Evolutionary conservation across 2,888 invertebrate species (phyloP).

Genomic region (Drosophila austrosaltans): DNA sequence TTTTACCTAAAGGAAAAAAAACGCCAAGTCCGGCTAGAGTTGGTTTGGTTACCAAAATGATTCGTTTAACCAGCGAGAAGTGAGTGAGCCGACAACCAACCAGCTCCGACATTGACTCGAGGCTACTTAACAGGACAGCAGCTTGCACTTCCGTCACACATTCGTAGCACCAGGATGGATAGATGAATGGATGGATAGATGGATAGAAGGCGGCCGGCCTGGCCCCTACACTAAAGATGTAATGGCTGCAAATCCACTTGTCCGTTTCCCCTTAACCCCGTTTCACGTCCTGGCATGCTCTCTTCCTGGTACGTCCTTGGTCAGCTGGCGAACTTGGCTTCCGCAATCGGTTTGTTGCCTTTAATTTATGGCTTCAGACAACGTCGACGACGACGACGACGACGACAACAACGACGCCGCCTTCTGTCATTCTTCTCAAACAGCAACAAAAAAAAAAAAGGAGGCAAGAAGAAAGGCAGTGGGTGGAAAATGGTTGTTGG

Average conservation of each 20-base stretch:
- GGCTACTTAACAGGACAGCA: constrained; percentile 73
- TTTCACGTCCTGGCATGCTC: neutral
- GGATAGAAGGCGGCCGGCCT: neutral
- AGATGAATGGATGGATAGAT: neutral
- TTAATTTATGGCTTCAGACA: constrained; percentile 71
- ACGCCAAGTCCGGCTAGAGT: constrained; percentile 55
- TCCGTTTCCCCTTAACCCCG: constrained; percentile 18
- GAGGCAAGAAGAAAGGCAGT: neutral
- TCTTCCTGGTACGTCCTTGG: constrained; percentile 3
- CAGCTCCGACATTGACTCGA: constrained; percentile 48
- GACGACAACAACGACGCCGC: constrained; percentile 35
- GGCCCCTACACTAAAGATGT: constrained; percentile 53
- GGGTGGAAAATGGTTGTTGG: neutral
- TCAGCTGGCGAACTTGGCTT: constrained; percentile 59
- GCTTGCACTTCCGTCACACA: constrained; percentile 65
- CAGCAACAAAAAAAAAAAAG: too few species aligned
- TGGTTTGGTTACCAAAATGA: constrained; percentile 45
- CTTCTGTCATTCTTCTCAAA: constrained; percentile 48
- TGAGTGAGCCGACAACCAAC: neutral
- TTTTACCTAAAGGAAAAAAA: constrained; percentile 10
- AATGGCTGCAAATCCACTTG: constrained; percentile 74
- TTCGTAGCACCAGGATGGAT: constrained; percentile 21
- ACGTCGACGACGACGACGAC: constrained; percentile 36
- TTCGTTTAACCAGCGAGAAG: constrained; percentile 59
- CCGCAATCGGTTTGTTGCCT: constrained; percentile 72